These are phyloP conservation scores for Coptotermes formosanus DNA, from an alignment of 1,140 invertebrate species.

Conservation along the genomic window DNA sequence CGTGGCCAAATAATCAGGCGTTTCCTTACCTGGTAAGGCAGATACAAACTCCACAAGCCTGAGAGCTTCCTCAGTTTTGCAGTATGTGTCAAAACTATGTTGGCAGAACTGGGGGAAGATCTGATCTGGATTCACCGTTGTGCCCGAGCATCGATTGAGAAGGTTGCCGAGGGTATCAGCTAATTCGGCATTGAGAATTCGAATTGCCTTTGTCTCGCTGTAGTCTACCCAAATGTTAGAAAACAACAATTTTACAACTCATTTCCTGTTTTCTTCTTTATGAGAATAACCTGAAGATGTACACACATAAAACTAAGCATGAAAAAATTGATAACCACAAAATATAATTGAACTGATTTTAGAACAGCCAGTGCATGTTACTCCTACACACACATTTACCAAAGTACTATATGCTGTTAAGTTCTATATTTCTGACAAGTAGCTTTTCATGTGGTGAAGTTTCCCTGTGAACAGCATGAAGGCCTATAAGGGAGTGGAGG, in stretches of 20 bases:
- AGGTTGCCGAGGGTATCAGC: constrained; percentile 93
- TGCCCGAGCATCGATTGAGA: constrained; percentile 73
- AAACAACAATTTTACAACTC: neutral
- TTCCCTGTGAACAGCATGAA: too few species aligned
- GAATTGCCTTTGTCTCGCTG: constrained; percentile 70
- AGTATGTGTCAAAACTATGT: neutral
- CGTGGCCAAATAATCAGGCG: neutral
- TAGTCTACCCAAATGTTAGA: constrained; percentile 67
- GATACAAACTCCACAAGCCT: neutral
- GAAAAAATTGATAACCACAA: too few species aligned
- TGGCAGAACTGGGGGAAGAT: constrained; percentile 59
- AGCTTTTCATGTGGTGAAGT: too few species aligned
- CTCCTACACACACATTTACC: too few species aligned
- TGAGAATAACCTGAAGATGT: too few species aligned
- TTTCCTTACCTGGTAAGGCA: constrained; percentile 21
- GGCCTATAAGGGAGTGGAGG: too few species aligned
- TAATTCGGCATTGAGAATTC: constrained; percentile 85
- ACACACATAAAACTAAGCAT: too few species aligned
- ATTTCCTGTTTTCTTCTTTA: too few species aligned
- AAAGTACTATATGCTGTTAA: too few species aligned
- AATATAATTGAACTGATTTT: too few species aligned
- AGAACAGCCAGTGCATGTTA: too few species aligned
- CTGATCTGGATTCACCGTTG: constrained; percentile 73
- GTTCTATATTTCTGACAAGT: too few species aligned
- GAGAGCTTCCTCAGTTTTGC: neutral